Base-by-base conservation (phyloP, 1,140 invertebrate species). In the Antheraea mylitta region DNA sequence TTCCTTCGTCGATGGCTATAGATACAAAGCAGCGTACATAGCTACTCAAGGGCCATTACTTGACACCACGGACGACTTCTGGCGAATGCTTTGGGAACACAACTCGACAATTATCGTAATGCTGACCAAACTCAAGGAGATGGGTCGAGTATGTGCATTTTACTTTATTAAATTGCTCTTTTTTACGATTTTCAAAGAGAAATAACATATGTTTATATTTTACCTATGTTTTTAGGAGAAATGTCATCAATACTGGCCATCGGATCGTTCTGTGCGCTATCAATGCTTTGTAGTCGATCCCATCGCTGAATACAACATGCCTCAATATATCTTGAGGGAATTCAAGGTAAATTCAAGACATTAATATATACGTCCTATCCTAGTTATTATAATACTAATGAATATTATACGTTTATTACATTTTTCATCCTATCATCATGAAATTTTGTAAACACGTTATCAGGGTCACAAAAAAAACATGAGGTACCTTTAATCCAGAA, bases 61-160 rank as follows among this genome's bases (percentile, higher is more conserved):
- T 30, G 98, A 99, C 77, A 99, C 99, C 0, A 98, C 98, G 0
- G 98, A 99, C 78, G 99, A 99, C 86, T 98, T 99, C 81, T 99
- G 99, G 99, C 94, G 99, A 72, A 99, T 99, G 99, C 93, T 99
- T n/a, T 99, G 99, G 99, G 99, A 99, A 87, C 98, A 99, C 86
- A 99, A 99, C 90, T 99, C 98, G 0, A 99, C 98, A 7, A 99
- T 99, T 87, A 96, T 99, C 48, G 99, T 99, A 10, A 99, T 99
- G 98, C 92, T 99, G 48, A 99, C 98, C 5, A 99, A 99, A 92
- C 93, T 99, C 18, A 97, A 99, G 87, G 98, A 99, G 93, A 98
- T 99, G 96, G 98, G 98, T 72, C 94, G 98, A 85, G 97, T 98
- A 93, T 94, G 96, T 81, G 60, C 6, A n/a, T n/a, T 37, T 69